Evolutionary conservation across 2,797 vertebrate genomes (phyloP), one percentile per base, ranked within the genome.

Genomic region (Peromyscus aztecus): DNA sequence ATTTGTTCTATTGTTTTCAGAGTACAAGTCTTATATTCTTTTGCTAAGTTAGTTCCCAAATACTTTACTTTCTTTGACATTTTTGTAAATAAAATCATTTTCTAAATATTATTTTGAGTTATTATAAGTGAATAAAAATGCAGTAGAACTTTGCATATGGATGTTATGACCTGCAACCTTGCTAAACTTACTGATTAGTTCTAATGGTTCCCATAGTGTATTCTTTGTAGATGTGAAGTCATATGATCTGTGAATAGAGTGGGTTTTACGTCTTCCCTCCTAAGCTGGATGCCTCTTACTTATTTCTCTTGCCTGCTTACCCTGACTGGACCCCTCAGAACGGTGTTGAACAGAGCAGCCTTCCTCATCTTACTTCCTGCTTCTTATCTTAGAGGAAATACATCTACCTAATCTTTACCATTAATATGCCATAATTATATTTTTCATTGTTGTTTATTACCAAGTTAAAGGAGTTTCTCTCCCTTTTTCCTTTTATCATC

Each of bases 81-180:
- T 67, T 87, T 71, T 84, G 6, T 65, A 94, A 92, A 81, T 88
- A 34, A 24, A 87, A 57, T 89, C 29, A 19, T 94, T 91, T 87
- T 84, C 61, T 82, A 92, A 89, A 90, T 91, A 92, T 95, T 71
- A 87, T 90, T 67, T 96, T 86, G 40, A 23, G 40, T 73, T 69
- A 57, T 82, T 94, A 19, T 12, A 87, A 69, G n/a, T 93, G 29
- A 65, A 78, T 71, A 84, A 86, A 16, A 73, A 78, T 69, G 69
- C 19, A 95, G 34, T 69, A 73, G 13, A 67, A 91, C 83, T 91
- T 92, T 94, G 65, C 59, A 24, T 57, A 89, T 57, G 83, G 34
- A 63, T 90, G 55, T 90, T 87, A 0, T 84, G 94, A 90, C 27
- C 43, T 52, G 63, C 13, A 84, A 59, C 1, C 23, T 90, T 82